Evolutionary conservation across 2,888 invertebrate genomes (phyloP).

Genomic region (Drosophila recens): DNA sequence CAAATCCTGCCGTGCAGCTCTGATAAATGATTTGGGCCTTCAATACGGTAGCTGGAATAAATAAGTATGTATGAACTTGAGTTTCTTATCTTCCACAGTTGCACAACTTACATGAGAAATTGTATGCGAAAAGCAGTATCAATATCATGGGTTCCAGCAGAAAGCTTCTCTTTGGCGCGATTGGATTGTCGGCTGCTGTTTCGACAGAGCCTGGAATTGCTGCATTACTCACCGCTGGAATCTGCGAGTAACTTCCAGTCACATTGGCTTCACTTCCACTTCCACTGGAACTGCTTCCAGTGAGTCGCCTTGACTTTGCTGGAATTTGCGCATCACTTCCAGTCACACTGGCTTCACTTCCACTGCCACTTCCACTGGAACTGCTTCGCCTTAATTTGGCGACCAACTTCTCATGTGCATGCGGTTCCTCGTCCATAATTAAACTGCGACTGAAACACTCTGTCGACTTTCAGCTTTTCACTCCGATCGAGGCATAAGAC

Average conservation of each 20-base stretch:
- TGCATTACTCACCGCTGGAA: constrained; percentile 1
- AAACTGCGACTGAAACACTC: constrained; percentile 20
- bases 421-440: constrained; percentile 65
- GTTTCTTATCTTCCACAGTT: neutral
- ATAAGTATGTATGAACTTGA: neutral
- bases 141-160: constrained; percentile 79
- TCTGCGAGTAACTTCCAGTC: neutral
- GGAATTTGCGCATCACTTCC: neutral
- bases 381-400: constrained; percentile 34
- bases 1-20: constrained; percentile 88
- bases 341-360: constrained; percentile 30
- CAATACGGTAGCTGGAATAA: constrained; percentile 85
- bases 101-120: constrained; percentile 77
- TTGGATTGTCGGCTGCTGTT: neutral
- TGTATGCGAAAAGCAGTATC: constrained; percentile 80
- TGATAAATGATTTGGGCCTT: constrained; percentile 89
- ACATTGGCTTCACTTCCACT: constrained; percentile 42
- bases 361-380: constrained; percentile 16
- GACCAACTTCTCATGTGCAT: constrained; percentile 61
- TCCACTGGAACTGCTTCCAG: constrained; percentile 8
- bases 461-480: constrained; percentile 9
- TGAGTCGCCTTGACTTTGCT: constrained; percentile 26
- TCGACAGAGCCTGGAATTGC: neutral
- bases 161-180: constrained; percentile 44
- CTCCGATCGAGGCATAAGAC: constrained; percentile 11